Base-by-base conservation (phyloP, 2,888 invertebrate genomes). In the Lepidochrysops patricia region DNA sequence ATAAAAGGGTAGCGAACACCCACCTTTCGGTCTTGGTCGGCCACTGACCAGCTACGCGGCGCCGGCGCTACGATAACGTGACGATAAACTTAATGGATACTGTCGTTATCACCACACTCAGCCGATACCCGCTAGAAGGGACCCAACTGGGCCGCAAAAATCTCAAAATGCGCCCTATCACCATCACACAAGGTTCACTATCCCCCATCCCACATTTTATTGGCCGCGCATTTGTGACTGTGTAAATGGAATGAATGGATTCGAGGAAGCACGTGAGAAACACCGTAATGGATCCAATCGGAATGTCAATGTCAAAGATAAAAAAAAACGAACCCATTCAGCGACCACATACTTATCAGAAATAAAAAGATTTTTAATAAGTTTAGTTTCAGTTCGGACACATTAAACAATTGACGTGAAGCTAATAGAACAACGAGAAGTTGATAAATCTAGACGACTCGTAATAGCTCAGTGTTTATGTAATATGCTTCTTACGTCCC, bases 41-140 rank as follows among this genome's bases (percentile, higher is more conserved):
- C 75, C 73, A 75, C 70, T 73, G 74, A 73, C 75, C 74, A 75
- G 78, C 71, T 73, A 77, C 63, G 73, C 80, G 83, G 84, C 86
- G 86, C 85, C 85, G 85, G 85, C 86, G 85, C 84, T 76, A 68
- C 79, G 84, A 84, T 84, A 83, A 79, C 80, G 76, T 68, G 66
- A 72, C 77, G 86, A 86, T 88, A 88, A 82, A 80, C 75, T 77
- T 88, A 88, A 88, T 88, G 87, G 87, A 85, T 71, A 76, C 80
- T 75, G 72, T 72, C 76, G 75, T 81, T 85, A 85, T 85, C 85
- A 76, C 72, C 72, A 74, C 74, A 71, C 73, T 67, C 72, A 70
- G 68, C 70, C 72, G 73, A 73, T 74, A 72, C 73, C 69, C 70
- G 68, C 71, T 71, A 71, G 72, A 74, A 67, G 70, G 68, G 68